These are phyloP conservation scores for Ciconia nigra DNA, from an alignment of 2,797 vertebrate species.

Conservation along the genomic window DNA sequence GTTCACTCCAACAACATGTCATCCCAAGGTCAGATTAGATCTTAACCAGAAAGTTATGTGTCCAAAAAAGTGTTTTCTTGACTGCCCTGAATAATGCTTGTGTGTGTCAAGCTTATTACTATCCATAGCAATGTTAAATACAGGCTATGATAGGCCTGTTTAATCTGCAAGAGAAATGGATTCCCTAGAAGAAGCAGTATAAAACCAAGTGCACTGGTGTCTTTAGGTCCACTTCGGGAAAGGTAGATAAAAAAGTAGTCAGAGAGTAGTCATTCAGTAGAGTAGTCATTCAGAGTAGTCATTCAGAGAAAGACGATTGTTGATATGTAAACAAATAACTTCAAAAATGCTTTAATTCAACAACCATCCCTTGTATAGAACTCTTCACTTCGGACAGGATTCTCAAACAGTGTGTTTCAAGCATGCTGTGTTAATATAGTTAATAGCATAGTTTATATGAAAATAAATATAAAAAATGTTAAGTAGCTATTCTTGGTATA, in stretches of 20 bases:
- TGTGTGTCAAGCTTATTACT: not conserved
- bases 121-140: not conserved
- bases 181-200: not conserved
- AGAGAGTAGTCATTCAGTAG: too few relatives aligned
- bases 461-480: not conserved
- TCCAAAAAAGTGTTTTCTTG: not conserved
- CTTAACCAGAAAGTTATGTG: not conserved
- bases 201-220: not conserved
- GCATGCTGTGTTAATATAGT: not conserved
- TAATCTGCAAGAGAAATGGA: not conserved
- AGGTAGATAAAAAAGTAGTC: not conserved
- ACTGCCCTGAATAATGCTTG: not conserved
- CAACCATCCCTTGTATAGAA: not conserved
- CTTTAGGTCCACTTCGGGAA: not conserved
- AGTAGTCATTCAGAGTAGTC: too few relatives aligned
- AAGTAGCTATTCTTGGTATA: not conserved
- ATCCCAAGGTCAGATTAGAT: conserved; percentile 2
- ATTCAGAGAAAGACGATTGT: not conserved
- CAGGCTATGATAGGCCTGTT: not conserved
- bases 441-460: not conserved
- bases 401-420: not conserved
- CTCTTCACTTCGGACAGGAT: not conserved
- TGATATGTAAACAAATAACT: not conserved
- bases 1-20: conserved; percentile 9
- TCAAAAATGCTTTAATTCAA: not conserved